Base-by-base conservation (phyloP, 1,140 invertebrate genomes). In the Lethrus apterus region DNA sequence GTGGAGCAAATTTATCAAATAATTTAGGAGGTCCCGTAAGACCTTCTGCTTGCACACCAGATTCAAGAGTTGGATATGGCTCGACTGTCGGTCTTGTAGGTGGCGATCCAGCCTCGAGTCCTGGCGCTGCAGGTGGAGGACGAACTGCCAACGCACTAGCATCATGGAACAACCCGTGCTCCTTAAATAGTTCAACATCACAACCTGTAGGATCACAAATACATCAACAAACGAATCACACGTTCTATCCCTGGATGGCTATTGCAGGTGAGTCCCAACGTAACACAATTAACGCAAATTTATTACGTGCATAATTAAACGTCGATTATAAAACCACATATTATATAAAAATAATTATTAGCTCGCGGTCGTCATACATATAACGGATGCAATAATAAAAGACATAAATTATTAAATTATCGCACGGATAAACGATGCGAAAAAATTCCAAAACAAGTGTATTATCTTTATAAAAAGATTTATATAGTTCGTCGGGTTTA, bases 191-290 rank as follows among this genome's bases (percentile, higher is more conserved):
- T 40, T 77, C 83, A 49, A 77, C 84, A 32, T 74, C 77, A 54
- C 83, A 86, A 68, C 79, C 83, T 58, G 81, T 83, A 47, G 81
- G 81, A 38, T 81, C 86, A 31, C 88, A 88, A 69, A 81, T 88
- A 55, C 86, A 89, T 65, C 86, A 89, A 70, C 87, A 90, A 73
- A 79, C 80, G 66, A 91, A 87, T 70, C 89, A 93, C 77, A 93
- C 89, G 63, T 93, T 94, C 75, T 94, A 94, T 74, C 91, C 91
- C 52, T 93, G 91, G 91, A 94, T 94, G 91, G 90, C 90, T 73
- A 93, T 94, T 78, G 90, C 91, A 92, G 91, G 91, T 93, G 71
- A 84, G 85, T 77, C 50, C n/a, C n/a, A n/a, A n/a, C n/a, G n/a
- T n/a, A n/a, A n/a, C n/a, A n/a, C n/a, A n/a, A n/a, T n/a, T n/a